Base-by-base conservation (phyloP, 2,113 vertebrate species). In the Canis aureus region DNA sequence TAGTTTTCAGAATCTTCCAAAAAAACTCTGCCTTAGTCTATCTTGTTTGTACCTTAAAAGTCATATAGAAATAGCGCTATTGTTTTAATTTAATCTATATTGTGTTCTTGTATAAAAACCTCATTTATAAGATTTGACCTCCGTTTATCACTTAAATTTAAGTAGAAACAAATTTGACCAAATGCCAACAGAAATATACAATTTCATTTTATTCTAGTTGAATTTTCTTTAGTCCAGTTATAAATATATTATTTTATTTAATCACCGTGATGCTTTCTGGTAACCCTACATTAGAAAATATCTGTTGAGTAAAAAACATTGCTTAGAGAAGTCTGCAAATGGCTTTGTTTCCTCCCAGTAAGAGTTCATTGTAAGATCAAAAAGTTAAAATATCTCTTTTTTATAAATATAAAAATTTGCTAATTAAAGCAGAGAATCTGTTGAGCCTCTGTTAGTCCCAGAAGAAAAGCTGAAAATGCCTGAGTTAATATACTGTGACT, bases 101-200 rank as follows among this genome's bases (percentile, higher is more conserved):
- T 98, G 94, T 98, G 92, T 90, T 92, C 81, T 94, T 98, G 94
- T 95, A 91, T 97, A 86, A 98, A 98, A 98, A 97, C 60, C 91
- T 98, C 97, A 98, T 97, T 60, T 91, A 83, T 97, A 97, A 98
- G 97, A 98, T 96, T 97, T 98, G 59, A 98, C 92, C 82, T 98
- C 91, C 80, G 94, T 97, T 98, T 98, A 66, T 98, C 91, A 95
- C 93, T 91, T 91, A 62, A 60, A 49, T 55, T 89, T 96, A 98
- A 98, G 90, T 95, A 97, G 98, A 98, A 98, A 98, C 93, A 98
- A 53, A 97, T 97, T 97, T 98, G 96, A 97, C 93, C 97, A 98
- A 97, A 84, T 96, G 97, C 97, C 98, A 98, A 96, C 74, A 96
- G n/a, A 97, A 98, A 96, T 57, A 94, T 69, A 92, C 89, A 96